Conservation (phyloP, 2,888 invertebrate genomes). For the Erebia aethiops region DNA sequence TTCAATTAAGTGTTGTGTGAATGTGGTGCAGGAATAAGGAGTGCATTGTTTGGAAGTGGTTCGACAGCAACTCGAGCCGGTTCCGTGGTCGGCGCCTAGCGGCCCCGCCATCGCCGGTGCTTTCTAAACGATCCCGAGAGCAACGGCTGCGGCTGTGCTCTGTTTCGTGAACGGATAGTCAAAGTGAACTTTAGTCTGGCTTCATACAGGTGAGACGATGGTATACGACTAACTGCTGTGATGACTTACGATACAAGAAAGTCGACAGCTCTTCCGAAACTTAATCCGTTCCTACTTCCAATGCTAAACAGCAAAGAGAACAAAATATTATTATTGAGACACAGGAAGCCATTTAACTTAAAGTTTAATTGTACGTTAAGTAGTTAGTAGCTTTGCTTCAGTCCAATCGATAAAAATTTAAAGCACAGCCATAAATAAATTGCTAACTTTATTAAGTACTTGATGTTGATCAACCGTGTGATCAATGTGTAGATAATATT, state of each 20-base stretch:
- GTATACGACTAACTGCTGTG: neutral
- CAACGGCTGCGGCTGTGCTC: constrained; percentile 40
- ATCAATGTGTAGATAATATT: neutral
- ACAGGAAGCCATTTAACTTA: too few relatives aligned
- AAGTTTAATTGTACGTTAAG: neutral
- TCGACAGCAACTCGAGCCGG: constrained; percentile 63
- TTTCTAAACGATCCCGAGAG: constrained; percentile 61
- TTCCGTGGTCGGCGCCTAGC: constrained; percentile 49
- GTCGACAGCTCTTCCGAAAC: neutral
- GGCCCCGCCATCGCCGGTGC: constrained; percentile 51
- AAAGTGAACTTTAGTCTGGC: constrained; percentile 47
- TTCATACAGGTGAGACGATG: constrained; percentile 54
- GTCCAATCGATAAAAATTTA: constrained; percentile 1
- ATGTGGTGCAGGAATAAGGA: constrained; percentile 45
- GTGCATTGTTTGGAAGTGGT: constrained; percentile 60
- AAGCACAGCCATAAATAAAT: constrained; percentile 5
- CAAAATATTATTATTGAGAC: neutral
- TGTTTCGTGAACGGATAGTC: constrained; percentile 39
- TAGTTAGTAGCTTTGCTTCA: constrained; percentile 11
- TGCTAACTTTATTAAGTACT: neutral
- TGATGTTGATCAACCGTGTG: neutral
- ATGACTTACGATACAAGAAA: neutral
- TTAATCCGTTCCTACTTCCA: neutral
- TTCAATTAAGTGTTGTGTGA: constrained; percentile 44
- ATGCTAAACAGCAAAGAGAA: neutral